A percentile compares a stretch with the other conserved stretches of the same genome.
Evolutionary conservation across 2,113 vertebrate genomes (phyloP).

Genomic region (Pangasianodon hypophthalmus): DNA sequence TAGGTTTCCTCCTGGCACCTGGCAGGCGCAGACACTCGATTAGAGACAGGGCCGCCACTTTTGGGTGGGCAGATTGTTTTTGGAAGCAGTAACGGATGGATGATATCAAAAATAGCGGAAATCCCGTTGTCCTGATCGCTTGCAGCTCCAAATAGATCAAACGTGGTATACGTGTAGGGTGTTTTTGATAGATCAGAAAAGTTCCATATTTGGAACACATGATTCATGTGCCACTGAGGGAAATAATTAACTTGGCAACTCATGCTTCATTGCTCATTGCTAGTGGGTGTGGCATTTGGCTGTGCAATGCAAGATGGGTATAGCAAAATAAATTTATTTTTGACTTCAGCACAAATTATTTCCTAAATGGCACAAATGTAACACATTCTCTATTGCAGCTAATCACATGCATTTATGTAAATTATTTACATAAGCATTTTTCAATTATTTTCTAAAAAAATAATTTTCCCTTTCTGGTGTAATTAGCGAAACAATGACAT

Average conservation of each 20-base stretch:
- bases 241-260: constrained; percentile 26
- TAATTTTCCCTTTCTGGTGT: not conserved
- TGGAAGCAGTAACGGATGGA: constrained; percentile 8
- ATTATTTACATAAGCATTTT: too few species aligned
- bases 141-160: not conserved
- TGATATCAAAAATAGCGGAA: not conserved
- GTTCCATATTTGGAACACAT: not conserved
- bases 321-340: not conserved
- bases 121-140: not conserved
- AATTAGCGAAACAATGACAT: not conserved
- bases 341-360: not conserved
- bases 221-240: not conserved
- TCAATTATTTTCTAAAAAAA: not conserved
- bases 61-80: constrained; percentile 21
- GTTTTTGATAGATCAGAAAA: not conserved
- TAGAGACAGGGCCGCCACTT: not conserved
- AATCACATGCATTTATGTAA: not conserved
- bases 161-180: not conserved
- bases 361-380: not conserved
- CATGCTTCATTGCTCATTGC: constrained; percentile 16
- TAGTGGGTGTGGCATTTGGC: constrained; percentile 27
- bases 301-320: not conserved
- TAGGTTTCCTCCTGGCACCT: constrained; percentile 27
- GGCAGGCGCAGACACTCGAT: not conserved
- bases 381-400: not conserved